Evolutionary conservation across 2,888 invertebrate genomes (phyloP), one percentile per base, ranked within the genome.

Genomic region (Eubasilissa splendida): DNA sequence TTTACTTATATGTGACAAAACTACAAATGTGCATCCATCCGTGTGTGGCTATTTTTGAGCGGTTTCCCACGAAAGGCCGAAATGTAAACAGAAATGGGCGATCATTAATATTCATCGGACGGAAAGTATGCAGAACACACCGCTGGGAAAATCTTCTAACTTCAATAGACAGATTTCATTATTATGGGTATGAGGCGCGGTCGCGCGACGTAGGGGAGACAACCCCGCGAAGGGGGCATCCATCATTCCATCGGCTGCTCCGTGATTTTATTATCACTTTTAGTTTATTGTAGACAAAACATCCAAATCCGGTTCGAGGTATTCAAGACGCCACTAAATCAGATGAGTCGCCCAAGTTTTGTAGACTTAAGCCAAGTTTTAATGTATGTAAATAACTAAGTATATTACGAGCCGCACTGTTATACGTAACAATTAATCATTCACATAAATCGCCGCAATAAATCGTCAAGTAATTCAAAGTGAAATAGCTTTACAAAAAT

Each of bases 101-200:
- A 14, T 58, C 81, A 81, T 83, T 83, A 83, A 83, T 82, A 83
- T 83, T 83, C 83, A 83, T 80, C 79, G 82, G 80, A 70, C 80
- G 79, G 77, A 76, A 81, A 81, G 76, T 81, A 81, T 83, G 79
- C 81, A 68, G 76, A 73, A 79, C 82, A 76, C 82, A 79, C 56
- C 80, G 78, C 83, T 74, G 81, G 81, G 79, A 83, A 83, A 83
- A 80, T 81, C 83, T 81, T 76, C 68, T 58, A 7, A 22, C 52
- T 53, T 74, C 70, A 76, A 75, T 76, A 76, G 60, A 80, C 71
- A 56, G 80, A 63, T 80, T 80, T 76, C 76, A 76, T 80, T 80
- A 80, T 80, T 76, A 80, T 80, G 76, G 76, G 80, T 53, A 76
- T 54, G 31, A 76, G 80, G 80, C 80, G 80, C 70, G 80, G 80